Evolutionary conservation across 1,140 invertebrate genomes (phyloP).

Genomic region (Drosophila chauvacae): DNA sequence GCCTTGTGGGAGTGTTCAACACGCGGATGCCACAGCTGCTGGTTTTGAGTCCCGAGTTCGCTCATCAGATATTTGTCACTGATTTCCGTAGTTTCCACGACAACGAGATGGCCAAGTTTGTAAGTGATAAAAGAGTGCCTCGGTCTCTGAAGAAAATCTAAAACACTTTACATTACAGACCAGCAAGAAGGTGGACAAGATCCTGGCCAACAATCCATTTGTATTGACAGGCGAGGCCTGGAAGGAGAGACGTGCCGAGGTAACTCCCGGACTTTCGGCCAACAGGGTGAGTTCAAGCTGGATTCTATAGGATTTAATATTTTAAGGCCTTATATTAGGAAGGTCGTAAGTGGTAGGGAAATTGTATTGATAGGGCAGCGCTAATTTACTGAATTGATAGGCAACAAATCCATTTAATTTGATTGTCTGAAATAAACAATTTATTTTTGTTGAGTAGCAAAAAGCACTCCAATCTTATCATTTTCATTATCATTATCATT

Average conservation of each 20-base stretch:
- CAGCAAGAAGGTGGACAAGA: conserved; percentile 76
- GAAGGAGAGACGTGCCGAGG: conserved; percentile 86
- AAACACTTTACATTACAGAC: conserved; percentile 25
- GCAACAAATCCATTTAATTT: not conserved
- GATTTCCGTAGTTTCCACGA: conserved; percentile 84
- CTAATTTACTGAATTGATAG: not conserved
- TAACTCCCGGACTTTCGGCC: conserved; percentile 86
- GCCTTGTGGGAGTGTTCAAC: conserved; percentile 57
- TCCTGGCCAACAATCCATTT: conserved; percentile 84
- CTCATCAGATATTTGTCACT: conserved; percentile 85
- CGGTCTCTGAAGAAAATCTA: conserved; percentile 37
- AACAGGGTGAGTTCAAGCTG: conserved; percentile 64
- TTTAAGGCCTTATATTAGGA: not conserved
- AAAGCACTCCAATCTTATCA: not conserved
- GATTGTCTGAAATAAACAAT: not conserved
- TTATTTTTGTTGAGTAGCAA: not conserved
- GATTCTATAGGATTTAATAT: not conserved
- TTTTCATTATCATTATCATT: no score
- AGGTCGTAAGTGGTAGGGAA: not conserved
- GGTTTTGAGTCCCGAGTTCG: conserved; percentile 84
- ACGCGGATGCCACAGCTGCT: conserved; percentile 74
- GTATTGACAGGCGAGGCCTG: conserved; percentile 85
- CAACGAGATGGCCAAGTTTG: conserved; percentile 58
- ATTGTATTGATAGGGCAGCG: not conserved
- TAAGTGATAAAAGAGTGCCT: conserved; percentile 16